Evolutionary conservation across 2,113 vertebrate genomes (phyloP).

Genomic region (Apodemus sylvaticus): DNA sequence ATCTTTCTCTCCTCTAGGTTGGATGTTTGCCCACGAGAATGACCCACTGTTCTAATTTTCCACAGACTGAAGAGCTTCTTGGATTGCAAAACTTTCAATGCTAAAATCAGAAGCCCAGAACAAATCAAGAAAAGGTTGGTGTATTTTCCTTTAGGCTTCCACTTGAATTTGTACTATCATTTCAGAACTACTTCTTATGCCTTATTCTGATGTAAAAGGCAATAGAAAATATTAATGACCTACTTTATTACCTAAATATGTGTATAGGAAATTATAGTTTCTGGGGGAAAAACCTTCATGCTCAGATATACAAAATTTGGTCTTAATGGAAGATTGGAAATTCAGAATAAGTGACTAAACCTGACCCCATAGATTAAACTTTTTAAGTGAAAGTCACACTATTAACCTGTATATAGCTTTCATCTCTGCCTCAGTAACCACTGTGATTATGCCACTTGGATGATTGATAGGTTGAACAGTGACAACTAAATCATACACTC

Average conservation of each 20-base stretch:
- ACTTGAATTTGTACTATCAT: not conserved
- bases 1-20: not conserved
- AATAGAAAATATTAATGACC: not conserved
- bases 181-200: not conserved
- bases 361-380: not conserved
- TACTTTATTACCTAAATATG: not conserved
- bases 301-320: not conserved
- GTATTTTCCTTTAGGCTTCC: not conserved
- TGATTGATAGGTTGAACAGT: not conserved
- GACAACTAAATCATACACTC: not conserved
- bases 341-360: not conserved
- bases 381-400: not conserved
- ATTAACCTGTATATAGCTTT: not conserved
- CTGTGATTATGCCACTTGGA: not conserved
- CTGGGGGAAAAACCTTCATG: not conserved
- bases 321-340: not conserved
- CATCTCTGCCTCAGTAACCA: not conserved
- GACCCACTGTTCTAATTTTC: not conserved
- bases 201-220: not conserved
- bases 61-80: not conserved
- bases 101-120: not conserved
- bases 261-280: not conserved
- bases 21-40: not conserved
- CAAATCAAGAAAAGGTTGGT: not conserved
- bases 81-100: not conserved